Evolutionary conservation across 2,888 invertebrate species (phyloP), one percentile per base, ranked within the genome.

Genomic region (Liodrosophila aerea): DNA sequence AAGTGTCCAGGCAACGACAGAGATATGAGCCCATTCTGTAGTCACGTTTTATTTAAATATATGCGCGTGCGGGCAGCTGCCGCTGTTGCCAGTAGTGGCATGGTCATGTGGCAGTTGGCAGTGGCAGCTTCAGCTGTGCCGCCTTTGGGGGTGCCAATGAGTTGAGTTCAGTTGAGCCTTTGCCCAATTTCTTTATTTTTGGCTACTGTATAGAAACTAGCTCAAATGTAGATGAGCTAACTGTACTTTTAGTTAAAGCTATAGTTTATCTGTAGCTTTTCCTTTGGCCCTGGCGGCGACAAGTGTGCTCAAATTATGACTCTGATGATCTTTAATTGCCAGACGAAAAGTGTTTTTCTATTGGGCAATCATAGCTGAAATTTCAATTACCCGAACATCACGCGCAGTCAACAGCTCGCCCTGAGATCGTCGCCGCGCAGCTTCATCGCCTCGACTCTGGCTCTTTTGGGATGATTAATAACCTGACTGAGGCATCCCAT

Each of bases 41-140:
- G 82, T 82, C 82, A 82, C 82, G 82, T 82, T 82, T 82, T 87
- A 87, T 87, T 87, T 82, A 87, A 87, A 83, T 85, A 82, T 86
- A 85, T 86, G 83, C 86, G 80, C 80, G 84, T 83, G 85, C 78
- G 78, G 85, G 85, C 85, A 86, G 75, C 82, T 77, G 85, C 29
- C 37, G 31, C 31, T 33, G 15, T 40, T 51, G 57, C 50, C 37
- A 46, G 50, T 44, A 11, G 37, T 39, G n/a, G n/a, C n/a, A n/a
- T n/a, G n/a, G n/a, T n/a, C n/a, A n/a, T n/a, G n/a, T 61, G 51
- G 29, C 27, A 31, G 11, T 54, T 56, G 62, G 39, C 2, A 13
- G 52, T 47, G 33, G 39, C 34, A 16, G 33, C 13, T 30, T 27
- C 15, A 12, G 34, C 4, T 5, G 13, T 27, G 49, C 22, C 27